Percentiles rank a stretch among this genome's conserved stretches.
phyloP scores from a whole-genome alignment of 1,140 invertebrate genomes.

The Lucilia sericata region DNA sequence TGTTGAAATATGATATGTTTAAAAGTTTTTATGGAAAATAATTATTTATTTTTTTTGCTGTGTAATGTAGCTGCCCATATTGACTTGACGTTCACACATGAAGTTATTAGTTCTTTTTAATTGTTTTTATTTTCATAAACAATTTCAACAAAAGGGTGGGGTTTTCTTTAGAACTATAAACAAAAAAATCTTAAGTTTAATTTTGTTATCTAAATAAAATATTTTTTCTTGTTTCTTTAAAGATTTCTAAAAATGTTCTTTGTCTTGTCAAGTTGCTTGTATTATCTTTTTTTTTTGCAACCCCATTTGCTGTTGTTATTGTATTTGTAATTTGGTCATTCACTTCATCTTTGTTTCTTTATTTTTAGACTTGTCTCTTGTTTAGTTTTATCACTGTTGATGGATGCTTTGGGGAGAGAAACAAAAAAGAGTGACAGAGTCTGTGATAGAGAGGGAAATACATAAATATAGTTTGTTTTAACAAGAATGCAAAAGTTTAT shows the following conservation, averaged over 20 bases:
- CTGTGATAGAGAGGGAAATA: not conserved
- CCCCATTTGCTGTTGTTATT: conserved; percentile 3
- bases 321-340: conserved; percentile 5
- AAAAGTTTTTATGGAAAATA: too few species aligned
- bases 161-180: not conserved
- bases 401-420: not conserved
- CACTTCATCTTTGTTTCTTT: conserved; percentile 5
- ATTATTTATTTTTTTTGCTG: too few species aligned
- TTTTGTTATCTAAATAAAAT: not conserved
- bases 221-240: not conserved
- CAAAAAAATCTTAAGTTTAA: not conserved
- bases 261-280: not conserved
- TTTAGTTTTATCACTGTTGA: not conserved
- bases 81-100: too few species aligned
- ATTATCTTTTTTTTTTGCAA: not conserved
- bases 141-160: not conserved
- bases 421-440: too few species aligned
- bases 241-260: conserved; percentile 3
- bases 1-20: too few species aligned
- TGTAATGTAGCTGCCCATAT: too few species aligned
- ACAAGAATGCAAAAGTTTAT: too few species aligned
- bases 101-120: too few species aligned
- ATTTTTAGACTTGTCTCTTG: not conserved
- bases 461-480: too few species aligned
- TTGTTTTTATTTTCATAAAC: not conserved